Percentiles rank a stretch among this genome's conserved stretches.
Conservation (phyloP, 2,888 invertebrate genomes). For the Archaeoteleia sp. region DNA sequence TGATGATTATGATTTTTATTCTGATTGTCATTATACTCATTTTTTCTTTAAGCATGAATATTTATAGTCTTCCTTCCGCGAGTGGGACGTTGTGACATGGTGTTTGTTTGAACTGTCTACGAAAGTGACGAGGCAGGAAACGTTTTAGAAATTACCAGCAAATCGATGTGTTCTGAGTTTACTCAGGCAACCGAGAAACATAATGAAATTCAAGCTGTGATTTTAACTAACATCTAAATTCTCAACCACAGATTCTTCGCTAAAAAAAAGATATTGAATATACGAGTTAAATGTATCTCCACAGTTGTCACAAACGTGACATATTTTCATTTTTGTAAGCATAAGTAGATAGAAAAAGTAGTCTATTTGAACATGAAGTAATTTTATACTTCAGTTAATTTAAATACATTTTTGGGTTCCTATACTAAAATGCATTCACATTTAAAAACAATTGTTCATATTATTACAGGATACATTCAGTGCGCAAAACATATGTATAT, state of each 20-base stretch:
- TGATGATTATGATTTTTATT: conserved; percentile 22
- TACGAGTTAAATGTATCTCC: conserved; percentile 18
- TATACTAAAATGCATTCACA: too few species aligned
- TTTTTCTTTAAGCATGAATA: conserved; percentile 40
- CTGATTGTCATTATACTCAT: conserved; percentile 14
- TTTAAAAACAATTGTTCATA: too few species aligned
- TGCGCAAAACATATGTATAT: too few species aligned
- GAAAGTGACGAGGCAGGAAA: conserved; percentile 49
- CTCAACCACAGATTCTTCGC: neutral
- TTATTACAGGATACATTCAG: too few species aligned
- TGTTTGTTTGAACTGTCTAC: conserved; percentile 71
- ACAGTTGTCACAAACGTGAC: conserved; percentile 8
- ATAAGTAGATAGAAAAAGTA: too few species aligned
- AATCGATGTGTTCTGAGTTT: conserved; percentile 27
- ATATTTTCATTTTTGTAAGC: neutral
- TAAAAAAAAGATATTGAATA: conserved; percentile 14
- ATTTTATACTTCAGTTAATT: too few species aligned
- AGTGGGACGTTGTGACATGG: conserved; percentile 57
- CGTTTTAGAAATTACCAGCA: conserved; percentile 40
- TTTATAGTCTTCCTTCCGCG: conserved; percentile 53
- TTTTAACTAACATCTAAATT: conserved; percentile 36
- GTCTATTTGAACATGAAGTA: too few species aligned
- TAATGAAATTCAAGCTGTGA: conserved; percentile 40
- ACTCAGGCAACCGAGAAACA: conserved; percentile 28
- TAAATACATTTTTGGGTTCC: too few species aligned